Percentiles rank a stretch among this genome's conserved stretches.
Evolutionary conservation across 2,113 vertebrate genomes (phyloP).

Genomic region (Columba livia): DNA sequence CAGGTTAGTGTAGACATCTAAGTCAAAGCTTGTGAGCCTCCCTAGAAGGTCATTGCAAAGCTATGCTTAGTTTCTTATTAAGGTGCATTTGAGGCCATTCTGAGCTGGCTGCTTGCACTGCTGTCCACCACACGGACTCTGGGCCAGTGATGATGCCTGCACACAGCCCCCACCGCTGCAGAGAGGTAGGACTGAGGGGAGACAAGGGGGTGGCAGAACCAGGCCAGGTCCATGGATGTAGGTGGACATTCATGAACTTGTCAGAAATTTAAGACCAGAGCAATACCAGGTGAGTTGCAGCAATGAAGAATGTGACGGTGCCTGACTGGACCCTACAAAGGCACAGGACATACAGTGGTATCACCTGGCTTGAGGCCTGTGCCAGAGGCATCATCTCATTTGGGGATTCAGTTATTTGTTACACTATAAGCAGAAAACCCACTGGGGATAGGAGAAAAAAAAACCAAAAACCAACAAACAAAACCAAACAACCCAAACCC

Average conservation of each 20-base stretch:
- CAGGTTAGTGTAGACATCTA: not conserved
- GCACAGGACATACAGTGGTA: not conserved
- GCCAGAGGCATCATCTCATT: not conserved
- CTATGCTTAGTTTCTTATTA: not conserved
- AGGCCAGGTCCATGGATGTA: not conserved
- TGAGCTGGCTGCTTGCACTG: not conserved
- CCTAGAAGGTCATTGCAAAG: not conserved
- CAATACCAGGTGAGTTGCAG: not conserved
- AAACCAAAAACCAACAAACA: not conserved
- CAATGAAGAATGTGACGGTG: not conserved
- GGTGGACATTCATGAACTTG: too few relatives aligned
- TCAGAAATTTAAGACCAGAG: not conserved
- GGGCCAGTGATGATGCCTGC: not conserved
- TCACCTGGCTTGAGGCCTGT: not conserved
- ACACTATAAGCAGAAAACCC: not conserved
- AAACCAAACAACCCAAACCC: not conserved
- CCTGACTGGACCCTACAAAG: fast-evolving
- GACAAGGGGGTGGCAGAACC: not conserved
- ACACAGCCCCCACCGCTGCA: not conserved
- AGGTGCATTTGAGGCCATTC: not conserved
- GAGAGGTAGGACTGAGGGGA: too few relatives aligned
- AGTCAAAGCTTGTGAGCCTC: not conserved
- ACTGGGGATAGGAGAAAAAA: not conserved
- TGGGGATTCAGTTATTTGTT: not conserved
- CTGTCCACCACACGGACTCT: not conserved